Conservation (phyloP, 2,797 vertebrate species). For the Cossypha polioptera region DNA sequence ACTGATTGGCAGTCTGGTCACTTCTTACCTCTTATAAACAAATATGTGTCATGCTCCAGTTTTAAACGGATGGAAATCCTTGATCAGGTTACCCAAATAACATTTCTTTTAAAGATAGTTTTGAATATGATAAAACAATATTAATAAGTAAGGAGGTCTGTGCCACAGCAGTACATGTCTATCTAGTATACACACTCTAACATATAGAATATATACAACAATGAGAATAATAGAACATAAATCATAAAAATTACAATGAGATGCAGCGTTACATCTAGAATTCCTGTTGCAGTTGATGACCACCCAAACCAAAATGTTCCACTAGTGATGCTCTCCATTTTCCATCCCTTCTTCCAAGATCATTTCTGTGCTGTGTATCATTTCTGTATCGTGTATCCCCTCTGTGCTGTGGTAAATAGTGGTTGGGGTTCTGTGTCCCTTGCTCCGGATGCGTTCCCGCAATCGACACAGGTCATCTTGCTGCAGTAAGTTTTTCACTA, state of each 20-base stretch:
- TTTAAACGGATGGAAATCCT: neutral
- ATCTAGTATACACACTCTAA: neutral
- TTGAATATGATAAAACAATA: neutral
- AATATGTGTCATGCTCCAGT: neutral
- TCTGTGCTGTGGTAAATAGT: neutral
- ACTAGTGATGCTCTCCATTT: neutral
- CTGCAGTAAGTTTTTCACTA: neutral
- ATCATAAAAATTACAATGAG: neutral
- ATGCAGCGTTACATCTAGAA: neutral
- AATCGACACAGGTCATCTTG: neutral
- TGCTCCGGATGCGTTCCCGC: rapidly evolving
- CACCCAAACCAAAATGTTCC: neutral
- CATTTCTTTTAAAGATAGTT: neutral
- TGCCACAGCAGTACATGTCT: neutral
- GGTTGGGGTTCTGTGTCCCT: neutral
- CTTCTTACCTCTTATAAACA: neutral
- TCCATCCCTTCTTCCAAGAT: neutral
- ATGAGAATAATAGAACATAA: neutral
- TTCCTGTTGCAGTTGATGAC: neutral
- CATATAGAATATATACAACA: neutral
- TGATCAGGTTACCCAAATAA: neutral
- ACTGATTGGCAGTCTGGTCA: neutral
- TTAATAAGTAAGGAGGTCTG: neutral
- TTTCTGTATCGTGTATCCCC: neutral
- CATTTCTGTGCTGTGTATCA: neutral